phyloP scores from a whole-genome alignment of 1,140 invertebrate genomes.

The Panonychus citri region DNA sequence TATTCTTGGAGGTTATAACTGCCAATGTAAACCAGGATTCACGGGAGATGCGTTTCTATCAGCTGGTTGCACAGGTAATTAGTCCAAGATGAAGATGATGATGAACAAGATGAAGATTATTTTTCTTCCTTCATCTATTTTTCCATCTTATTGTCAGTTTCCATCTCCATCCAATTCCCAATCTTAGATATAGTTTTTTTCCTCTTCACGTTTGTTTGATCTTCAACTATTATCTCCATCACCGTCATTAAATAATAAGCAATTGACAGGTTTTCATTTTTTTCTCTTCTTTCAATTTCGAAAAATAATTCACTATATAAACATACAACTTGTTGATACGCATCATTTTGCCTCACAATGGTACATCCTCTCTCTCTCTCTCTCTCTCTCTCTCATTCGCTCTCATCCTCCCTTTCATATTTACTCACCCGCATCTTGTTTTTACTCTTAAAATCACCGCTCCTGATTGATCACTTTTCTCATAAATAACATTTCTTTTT shows the following conservation, averaged over 20 bases:
- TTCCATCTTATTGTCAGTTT: not conserved
- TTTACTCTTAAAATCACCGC: not conserved
- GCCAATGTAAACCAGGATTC: constrained; percentile 51
- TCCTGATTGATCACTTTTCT: not conserved
- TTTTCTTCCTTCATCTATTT: not conserved
- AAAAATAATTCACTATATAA: not conserved
- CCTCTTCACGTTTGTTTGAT: too few species aligned
- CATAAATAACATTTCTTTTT: not conserved
- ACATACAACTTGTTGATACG: not conserved
- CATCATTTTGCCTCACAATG: not conserved
- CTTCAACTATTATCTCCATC: too few species aligned
- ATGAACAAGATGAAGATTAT: not conserved
- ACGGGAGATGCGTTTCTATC: constrained; percentile 41
- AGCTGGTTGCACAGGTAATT: not conserved
- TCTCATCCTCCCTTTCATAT: too few species aligned
- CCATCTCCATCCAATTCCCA: too few species aligned
- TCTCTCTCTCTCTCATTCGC: too few species aligned
- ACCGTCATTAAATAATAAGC: too few species aligned
- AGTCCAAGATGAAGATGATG: too few species aligned
- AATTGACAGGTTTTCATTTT: too few species aligned
- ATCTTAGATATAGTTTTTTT: too few species aligned
- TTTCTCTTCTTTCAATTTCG: too few species aligned
- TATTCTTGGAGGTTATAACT: constrained; percentile 47
- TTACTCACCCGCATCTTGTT: too few species aligned
- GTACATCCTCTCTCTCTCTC: too few species aligned